Evolutionary conservation across 2,113 vertebrate genomes (phyloP).

Genomic region (Sphyrna mokarran): DNA sequence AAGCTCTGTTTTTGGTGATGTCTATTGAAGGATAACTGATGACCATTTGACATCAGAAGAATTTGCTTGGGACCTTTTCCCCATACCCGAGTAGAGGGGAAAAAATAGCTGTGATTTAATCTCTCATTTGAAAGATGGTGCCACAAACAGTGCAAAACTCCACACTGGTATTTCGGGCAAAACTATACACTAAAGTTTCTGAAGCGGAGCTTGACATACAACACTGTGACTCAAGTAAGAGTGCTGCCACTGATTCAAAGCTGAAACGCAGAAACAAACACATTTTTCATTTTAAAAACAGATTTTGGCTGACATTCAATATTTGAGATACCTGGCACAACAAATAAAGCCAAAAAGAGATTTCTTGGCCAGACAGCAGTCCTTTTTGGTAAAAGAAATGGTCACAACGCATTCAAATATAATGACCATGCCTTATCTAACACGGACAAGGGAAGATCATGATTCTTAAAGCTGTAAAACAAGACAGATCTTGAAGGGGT

Average conservation of each 20-base stretch:
- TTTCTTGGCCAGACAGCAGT: background rate
- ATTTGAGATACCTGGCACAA: background rate
- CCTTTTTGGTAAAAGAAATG: background rate
- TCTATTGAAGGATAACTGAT: background rate
- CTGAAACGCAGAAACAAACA: background rate
- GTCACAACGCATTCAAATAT: background rate
- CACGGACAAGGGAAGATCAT: background rate
- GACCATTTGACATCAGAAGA: background rate
- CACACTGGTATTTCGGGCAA: background rate
- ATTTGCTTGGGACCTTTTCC: background rate
- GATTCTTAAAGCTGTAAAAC: background rate
- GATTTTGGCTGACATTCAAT: too few species aligned
- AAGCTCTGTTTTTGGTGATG: background rate
- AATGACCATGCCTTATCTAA: too few species aligned
- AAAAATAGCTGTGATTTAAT: background rate
- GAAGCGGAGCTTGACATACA: background rate
- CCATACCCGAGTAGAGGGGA: too few species aligned
- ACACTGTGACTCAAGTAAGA: background rate
- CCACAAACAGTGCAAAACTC: background rate
- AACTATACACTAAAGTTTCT: background rate
- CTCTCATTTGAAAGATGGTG: background rate
- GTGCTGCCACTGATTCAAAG: background rate
- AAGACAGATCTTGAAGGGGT: background rate
- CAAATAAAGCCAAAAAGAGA: background rate
- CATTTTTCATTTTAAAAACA: background rate